A percentile compares a stretch with the other conserved stretches of the same genome.
Conservation (phyloP, 2,888 invertebrate genomes). For the Chouioia cunea region DNA sequence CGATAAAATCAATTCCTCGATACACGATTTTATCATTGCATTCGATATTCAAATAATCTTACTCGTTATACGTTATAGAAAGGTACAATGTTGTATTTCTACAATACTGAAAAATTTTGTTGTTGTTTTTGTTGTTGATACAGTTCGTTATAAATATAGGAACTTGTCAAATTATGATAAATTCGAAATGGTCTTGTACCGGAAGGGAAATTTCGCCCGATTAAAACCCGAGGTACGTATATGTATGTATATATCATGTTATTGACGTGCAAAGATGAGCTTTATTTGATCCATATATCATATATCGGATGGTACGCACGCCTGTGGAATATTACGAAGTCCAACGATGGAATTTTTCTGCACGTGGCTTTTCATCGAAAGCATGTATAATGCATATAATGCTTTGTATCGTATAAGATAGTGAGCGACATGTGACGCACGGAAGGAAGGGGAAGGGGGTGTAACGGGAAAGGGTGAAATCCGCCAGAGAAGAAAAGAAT, state of each 20-base stretch:
- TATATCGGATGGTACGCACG: conserved; percentile 4
- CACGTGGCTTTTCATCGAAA: conserved; percentile 18
- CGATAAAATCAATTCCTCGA: conserved; percentile 23
- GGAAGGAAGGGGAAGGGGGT: conserved; percentile 7
- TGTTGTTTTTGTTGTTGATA: no score
- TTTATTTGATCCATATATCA: conserved; percentile 8
- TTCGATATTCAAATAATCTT: no score
- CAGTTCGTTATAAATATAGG: not conserved
- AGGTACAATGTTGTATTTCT: not conserved
- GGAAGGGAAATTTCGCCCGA: conserved; percentile 8
- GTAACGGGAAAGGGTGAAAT: not conserved
- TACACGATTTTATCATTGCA: no score
- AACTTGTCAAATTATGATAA: conserved; percentile 11
- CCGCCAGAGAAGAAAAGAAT: conserved; percentile 33
- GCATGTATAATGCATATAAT: conserved; percentile 31
- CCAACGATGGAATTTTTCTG: conserved; percentile 5
- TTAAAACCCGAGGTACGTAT: conserved; percentile 19
- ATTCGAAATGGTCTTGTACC: not conserved
- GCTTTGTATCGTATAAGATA: conserved; percentile 24
- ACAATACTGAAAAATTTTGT: conserved; percentile 8
- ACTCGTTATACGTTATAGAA: no score
- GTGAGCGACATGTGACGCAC: conserved; percentile 20
- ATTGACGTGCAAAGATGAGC: conserved; percentile 17
- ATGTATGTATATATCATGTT: not conserved
- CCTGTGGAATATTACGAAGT: conserved; percentile 16